A percentile compares a stretch with the other conserved stretches of the same genome.
phyloP scores from a whole-genome alignment of 2,888 invertebrate genomes.

The Pheosia gnoma region DNA sequence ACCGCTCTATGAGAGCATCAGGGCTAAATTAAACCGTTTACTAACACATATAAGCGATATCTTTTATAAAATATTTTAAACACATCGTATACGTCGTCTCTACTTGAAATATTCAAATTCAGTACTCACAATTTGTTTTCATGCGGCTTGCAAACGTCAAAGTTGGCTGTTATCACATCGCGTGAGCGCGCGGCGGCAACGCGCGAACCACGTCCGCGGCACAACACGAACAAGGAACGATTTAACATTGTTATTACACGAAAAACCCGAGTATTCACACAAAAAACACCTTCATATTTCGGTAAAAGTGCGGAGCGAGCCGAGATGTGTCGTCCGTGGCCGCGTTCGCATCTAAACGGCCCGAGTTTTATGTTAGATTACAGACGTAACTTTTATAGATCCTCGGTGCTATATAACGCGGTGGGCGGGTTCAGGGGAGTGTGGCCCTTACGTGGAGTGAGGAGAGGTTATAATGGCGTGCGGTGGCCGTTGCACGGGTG shows the following conservation, averaged over 20 bases:
- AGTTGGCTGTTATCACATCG: conserved; percentile 57
- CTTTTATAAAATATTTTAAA: conserved; percentile 28
- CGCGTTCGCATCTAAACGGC: conserved; percentile 85
- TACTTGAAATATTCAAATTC: conserved; percentile 62
- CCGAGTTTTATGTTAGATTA: conserved; percentile 85
- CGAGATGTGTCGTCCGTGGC: conserved; percentile 84
- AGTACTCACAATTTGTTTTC: conserved; percentile 70
- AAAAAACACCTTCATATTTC: conserved; percentile 78
- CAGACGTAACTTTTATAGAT: conserved; percentile 85
- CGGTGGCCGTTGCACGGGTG: conserved; percentile 76
- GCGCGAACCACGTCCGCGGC: conserved; percentile 62
- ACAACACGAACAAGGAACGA: conserved; percentile 58
- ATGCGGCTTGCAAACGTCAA: conserved; percentile 64
- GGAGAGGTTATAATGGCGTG: conserved; percentile 70
- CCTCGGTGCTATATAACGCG: conserved; percentile 85
- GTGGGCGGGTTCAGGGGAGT: conserved; percentile 74
- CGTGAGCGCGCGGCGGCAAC: conserved; percentile 61
- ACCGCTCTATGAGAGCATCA: neutral
- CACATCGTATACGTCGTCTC: conserved; percentile 32
- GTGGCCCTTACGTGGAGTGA: conserved; percentile 63
- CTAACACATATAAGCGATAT: conserved; percentile 18
- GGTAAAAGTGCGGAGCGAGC: conserved; percentile 83
- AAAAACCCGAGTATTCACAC: conserved; percentile 74
- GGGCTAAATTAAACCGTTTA: conserved; percentile 20
- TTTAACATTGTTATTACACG: conserved; percentile 65